Conservation (phyloP, 2,888 invertebrate species). For the Amphipyra berbera region DNA sequence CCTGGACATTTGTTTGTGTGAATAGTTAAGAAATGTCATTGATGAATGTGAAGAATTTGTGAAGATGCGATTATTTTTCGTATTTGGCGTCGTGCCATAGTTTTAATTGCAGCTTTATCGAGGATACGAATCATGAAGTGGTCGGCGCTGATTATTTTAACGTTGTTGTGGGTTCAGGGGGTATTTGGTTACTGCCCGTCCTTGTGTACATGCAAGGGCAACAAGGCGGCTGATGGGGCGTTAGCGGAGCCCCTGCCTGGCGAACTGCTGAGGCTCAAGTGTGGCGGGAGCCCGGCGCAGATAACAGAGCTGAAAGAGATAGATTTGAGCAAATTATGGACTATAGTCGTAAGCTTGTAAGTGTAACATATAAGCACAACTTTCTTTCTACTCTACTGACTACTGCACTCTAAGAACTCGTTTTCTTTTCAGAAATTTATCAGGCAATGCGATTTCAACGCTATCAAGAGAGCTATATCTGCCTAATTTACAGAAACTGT, state of each 20-base stretch:
- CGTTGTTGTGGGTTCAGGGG: constrained; percentile 68
- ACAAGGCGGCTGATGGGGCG: constrained; percentile 87
- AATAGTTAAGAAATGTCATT: constrained; percentile 63
- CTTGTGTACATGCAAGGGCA: constrained; percentile 89
- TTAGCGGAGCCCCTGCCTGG: constrained; percentile 87
- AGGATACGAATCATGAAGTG: constrained; percentile 80
- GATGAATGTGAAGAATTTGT: constrained; percentile 76
- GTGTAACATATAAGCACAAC: constrained; percentile 65
- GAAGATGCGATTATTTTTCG: constrained; percentile 86
- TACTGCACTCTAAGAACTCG: constrained; percentile 4
- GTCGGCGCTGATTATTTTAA: constrained; percentile 70
- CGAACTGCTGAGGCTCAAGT: constrained; percentile 91
- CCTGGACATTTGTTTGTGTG: constrained; percentile 39
- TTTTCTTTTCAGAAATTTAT: constrained; percentile 90
- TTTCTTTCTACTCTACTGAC: not conserved
- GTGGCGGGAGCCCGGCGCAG: constrained; percentile 90
- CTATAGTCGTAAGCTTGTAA: constrained; percentile 92
- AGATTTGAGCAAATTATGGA: constrained; percentile 90
- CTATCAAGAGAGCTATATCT: constrained; percentile 91
- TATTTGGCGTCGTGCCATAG: constrained; percentile 88
- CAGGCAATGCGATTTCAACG: constrained; percentile 91
- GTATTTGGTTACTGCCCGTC: constrained; percentile 81
- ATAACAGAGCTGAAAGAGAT: constrained; percentile 91
- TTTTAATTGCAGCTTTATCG: constrained; percentile 78
- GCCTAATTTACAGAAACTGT: constrained; percentile 92